These are phyloP conservation scores for Enteromius fasciolatus DNA, from an alignment of 2,797 vertebrate species.

Conservation along the genomic window DNA sequence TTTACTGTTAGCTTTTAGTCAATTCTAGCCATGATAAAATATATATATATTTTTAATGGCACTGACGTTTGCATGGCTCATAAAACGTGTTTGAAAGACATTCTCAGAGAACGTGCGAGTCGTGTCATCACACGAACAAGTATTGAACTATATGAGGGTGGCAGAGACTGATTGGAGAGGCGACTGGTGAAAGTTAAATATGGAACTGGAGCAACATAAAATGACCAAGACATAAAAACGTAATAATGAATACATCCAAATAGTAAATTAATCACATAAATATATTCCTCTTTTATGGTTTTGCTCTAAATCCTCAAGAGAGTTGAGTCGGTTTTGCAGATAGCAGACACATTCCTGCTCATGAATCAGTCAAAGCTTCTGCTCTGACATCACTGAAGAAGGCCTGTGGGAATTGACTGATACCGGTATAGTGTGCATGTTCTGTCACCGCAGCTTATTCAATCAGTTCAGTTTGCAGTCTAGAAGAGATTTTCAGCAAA, in stretches of 20 bases:
- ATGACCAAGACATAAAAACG: constrained; percentile 7
- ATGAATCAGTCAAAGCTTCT: constrained; percentile 42
- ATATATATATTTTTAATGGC: not conserved
- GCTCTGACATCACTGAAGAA: constrained; percentile 33
- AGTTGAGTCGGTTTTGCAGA: constrained; percentile 18
- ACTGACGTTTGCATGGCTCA: not conserved
- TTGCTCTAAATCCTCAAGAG: constrained; percentile 14
- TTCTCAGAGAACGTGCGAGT: not conserved
- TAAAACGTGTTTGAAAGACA: not conserved
- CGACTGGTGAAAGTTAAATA: constrained; percentile 20
- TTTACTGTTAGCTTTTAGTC: too few relatives aligned
- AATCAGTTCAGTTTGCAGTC: constrained; percentile 33
- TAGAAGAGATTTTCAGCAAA: constrained; percentile 9
- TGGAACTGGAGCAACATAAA: constrained; percentile 20
- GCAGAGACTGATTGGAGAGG: not conserved
- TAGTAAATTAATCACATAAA: constrained; percentile 22
- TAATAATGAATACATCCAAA: constrained; percentile 17
- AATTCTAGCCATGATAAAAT: not conserved
- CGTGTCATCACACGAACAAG: not conserved
- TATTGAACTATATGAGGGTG: not conserved
- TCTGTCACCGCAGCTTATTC: constrained; percentile 6
- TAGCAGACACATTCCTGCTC: constrained; percentile 22
- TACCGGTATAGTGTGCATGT: constrained; percentile 11
- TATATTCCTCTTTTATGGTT: not conserved
- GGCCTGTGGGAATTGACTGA: constrained; percentile 31